Conservation (phyloP, 2,797 vertebrate species). For the Neostethus bicornis region DNA sequence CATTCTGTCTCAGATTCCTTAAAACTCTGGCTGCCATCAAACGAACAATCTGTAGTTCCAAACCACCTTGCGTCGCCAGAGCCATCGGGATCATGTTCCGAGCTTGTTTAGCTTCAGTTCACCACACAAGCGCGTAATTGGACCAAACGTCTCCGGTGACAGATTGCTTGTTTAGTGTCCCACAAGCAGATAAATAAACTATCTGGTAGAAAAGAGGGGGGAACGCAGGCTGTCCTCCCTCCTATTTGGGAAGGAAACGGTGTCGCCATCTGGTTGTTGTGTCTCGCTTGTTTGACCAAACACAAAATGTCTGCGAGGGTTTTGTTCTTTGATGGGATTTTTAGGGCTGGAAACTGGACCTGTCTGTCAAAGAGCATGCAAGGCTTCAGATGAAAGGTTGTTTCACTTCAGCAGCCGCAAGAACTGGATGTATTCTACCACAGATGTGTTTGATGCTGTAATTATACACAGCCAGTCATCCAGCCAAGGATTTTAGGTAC, state of each 20-base stretch:
- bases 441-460: not conserved
- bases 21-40: constrained; percentile 34
- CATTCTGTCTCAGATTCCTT: constrained; percentile 13
- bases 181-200: constrained; percentile 66
- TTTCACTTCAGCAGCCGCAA: not conserved
- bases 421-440: not conserved
- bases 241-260: constrained; percentile 21
- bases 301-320: constrained; percentile 45
- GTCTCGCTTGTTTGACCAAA: constrained; percentile 44
- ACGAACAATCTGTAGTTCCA: constrained; percentile 48
- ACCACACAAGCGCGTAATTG: constrained; percentile 43
- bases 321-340: constrained; percentile 37
- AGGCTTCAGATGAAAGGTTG: constrained; percentile 31
- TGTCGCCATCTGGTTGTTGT: constrained; percentile 53
- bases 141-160: constrained; percentile 53
- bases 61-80: constrained; percentile 37
- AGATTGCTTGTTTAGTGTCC: constrained; percentile 59
- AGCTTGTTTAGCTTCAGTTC: constrained; percentile 58
- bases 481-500: no score
- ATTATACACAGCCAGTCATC: not conserved
- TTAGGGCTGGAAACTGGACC: constrained; percentile 30
- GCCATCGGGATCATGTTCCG: constrained; percentile 45
- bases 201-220: constrained; percentile 42
- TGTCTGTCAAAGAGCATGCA: constrained; percentile 29
- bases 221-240: constrained; percentile 38